These are phyloP conservation scores for Bombus difficillimus DNA, from an alignment of 1,140 invertebrate species.

Conservation along the genomic window DNA sequence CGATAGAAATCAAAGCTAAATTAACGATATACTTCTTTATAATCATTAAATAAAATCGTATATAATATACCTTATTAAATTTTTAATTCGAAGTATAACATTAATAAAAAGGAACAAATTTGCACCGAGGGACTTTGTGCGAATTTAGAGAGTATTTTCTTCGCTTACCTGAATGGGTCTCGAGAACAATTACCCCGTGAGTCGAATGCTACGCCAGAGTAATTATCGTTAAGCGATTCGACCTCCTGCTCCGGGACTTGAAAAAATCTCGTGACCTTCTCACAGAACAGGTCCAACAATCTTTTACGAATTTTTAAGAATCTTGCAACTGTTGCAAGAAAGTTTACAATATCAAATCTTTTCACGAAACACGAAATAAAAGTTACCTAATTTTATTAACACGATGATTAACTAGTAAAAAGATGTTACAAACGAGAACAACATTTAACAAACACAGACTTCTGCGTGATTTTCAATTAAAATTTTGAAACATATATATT, in stretches of 20 bases:
- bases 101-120: background rate
- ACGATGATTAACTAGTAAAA: background rate
- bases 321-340: background rate
- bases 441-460: too few relatives aligned
- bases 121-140: background rate
- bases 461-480: too few relatives aligned
- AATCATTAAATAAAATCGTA: background rate
- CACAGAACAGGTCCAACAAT: constrained; percentile 16
- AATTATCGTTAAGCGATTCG: constrained; percentile 50
- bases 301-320: constrained; percentile 18
- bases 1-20: too few relatives aligned
- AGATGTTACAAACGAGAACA: background rate
- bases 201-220: constrained; percentile 36
- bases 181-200: constrained; percentile 39
- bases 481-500: background rate
- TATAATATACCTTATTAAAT: background rate
- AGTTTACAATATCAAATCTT: background rate
- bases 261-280: constrained; percentile 33
- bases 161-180: constrained; percentile 9
- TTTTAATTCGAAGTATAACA: background rate
- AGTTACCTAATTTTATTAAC: background rate
- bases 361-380: background rate
- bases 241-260: constrained; percentile 26
- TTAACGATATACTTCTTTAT: background rate
- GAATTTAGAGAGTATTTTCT: constrained; percentile 3